Base-by-base conservation (phyloP, 2,888 invertebrate genomes). In the Lasioglossum morio region DNA sequence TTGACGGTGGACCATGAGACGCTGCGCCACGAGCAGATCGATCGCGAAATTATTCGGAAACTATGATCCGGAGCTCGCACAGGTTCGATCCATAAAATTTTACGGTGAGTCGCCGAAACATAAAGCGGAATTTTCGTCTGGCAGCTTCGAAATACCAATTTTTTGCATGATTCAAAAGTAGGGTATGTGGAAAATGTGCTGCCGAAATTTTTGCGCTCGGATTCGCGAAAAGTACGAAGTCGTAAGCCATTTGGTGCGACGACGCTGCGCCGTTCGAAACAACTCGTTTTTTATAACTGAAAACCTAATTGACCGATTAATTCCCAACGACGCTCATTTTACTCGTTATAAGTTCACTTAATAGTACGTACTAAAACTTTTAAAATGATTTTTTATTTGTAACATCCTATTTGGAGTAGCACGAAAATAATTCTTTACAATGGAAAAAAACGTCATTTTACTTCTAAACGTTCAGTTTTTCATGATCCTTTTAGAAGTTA, bases 1-100 rank as follows among this genome's bases (percentile, higher is more conserved):
- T 89, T 82, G 87, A 84, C 85, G 84, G 82, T 87, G 76, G 84
- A 43, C 23, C 70, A 16, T 37, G 40, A n/a, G 57, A 70, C 40
- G n/a, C n/a, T 8, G 8, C 10, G 4, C 23, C 23, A 23, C 53
- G 80, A 72, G 79, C 77, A 77, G 79, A 72, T 77, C 84, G 80
- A 82, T 84, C 78, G 75, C 70, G 19, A 72, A 72, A 85, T 72
- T 43, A 57, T 27, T 43, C 74, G 70, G 43, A 60, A 77, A 60
- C 75, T 30, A 69, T 53, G 70, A 70, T 70, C 70, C 37, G n/a
- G n/a, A 57, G n/a, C n/a, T 12, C 12, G 12, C n/a, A n/a, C 12
- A 37, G 34, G 66, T 69, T 70, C 70, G 37, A 70, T 70, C n/a
- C n/a, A 40, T 70, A 40, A 70, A 70, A 70, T 40, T 40, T 37